Conservation (phyloP, 1,140 invertebrate genomes). For the Drosophila lacteicornis region DNA sequence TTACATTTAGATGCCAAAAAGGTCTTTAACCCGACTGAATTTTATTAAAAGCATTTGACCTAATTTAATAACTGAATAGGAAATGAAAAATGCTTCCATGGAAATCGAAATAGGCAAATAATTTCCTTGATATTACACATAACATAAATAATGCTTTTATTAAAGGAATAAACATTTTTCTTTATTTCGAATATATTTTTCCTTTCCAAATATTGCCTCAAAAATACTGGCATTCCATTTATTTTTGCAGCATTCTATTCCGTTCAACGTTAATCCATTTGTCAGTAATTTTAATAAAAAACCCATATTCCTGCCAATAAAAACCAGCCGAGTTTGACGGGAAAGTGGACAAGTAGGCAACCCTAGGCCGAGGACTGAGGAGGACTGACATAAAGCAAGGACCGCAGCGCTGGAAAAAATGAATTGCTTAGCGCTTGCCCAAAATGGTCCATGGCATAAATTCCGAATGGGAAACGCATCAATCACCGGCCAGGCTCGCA, state of each 20-base stretch:
- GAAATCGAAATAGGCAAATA: too few species aligned
- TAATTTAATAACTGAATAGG: too few species aligned
- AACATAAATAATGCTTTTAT: not conserved
- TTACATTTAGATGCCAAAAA: too few species aligned
- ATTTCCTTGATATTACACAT: not conserved
- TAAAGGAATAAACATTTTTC: too few species aligned
- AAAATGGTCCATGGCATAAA: slow-evolving; percentile 82
- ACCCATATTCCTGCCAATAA: slow-evolving; percentile 11
- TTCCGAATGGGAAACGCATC: slow-evolving; percentile 83
- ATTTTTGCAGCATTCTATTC: not conserved
- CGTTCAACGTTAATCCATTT: not conserved
- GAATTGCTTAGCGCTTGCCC: slow-evolving; percentile 77
- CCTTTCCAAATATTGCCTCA: not conserved
- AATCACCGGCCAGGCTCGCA: slow-evolving; percentile 66
- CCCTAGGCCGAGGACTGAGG: not conserved
- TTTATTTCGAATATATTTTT: not conserved
- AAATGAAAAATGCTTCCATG: too few species aligned
- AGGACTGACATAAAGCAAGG: slow-evolving; percentile 22
- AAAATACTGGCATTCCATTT: slow-evolving; percentile 1
- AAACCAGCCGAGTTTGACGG: slow-evolving; percentile 16
- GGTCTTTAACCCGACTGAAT: too few species aligned
- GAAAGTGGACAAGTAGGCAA: slow-evolving; percentile 18
- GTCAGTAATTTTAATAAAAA: slow-evolving; percentile 12
- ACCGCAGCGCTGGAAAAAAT: slow-evolving; percentile 53
- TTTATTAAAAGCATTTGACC: too few species aligned